Conservation (phyloP, 2,888 invertebrate genomes). For the Leptopterna dolabrata region DNA sequence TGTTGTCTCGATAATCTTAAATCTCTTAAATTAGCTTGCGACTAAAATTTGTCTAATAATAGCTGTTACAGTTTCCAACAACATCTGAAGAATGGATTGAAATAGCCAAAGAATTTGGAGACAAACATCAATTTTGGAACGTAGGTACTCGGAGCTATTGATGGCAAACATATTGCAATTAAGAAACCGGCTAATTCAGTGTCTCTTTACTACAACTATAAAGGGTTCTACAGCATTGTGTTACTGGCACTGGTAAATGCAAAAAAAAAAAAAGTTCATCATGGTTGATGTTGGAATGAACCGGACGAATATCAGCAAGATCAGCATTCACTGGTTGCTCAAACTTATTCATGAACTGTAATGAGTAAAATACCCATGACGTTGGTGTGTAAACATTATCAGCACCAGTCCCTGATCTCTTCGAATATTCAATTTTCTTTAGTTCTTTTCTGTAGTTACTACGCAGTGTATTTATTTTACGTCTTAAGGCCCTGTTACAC, state of each 20-base stretch:
- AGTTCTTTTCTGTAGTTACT: constrained; percentile 21
- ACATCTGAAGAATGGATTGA: constrained; percentile 1
- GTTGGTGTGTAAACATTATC: constrained; percentile 34
- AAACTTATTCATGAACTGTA: constrained; percentile 32
- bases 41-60: constrained; percentile 15
- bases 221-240: neutral
- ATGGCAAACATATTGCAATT: too few relatives aligned
- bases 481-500: constrained; percentile 3
- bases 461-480: constrained; percentile 16
- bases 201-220: neutral
- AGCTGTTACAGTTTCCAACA: constrained; percentile 8
- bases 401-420: constrained; percentile 24
- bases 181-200: neutral
- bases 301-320: neutral
- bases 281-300: neutral
- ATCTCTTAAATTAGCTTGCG: too few relatives aligned
- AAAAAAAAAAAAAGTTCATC: neutral
- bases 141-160: too few relatives aligned
- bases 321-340: constrained; percentile 24
- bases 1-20: too few relatives aligned
- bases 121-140: neutral
- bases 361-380: constrained; percentile 41
- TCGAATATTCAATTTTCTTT: constrained; percentile 17
- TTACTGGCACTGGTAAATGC: neutral
- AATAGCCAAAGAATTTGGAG: neutral